These are phyloP conservation scores for Anthophora plumipes DNA, from an alignment of 2,888 invertebrate species.

Conservation along the genomic window DNA sequence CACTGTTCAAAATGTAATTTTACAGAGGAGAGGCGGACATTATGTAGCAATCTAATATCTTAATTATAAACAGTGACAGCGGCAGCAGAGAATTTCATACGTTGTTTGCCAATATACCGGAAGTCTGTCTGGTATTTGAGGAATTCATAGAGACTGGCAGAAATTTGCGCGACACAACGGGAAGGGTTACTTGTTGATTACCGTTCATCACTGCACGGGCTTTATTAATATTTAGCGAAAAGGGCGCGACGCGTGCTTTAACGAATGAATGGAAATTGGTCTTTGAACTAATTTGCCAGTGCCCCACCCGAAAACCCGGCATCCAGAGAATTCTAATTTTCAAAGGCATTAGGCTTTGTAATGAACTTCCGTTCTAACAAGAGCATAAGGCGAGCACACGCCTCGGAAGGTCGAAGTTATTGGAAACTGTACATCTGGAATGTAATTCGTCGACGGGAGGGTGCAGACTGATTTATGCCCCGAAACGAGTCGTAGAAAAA, in stretches of 20 bases:
- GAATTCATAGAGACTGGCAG: conserved; percentile 29
- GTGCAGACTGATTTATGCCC: conserved; percentile 46
- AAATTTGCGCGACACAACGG: conserved; percentile 32
- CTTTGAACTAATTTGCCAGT: conserved; percentile 58
- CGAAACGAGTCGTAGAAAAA: conserved; percentile 20
- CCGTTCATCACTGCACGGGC: conserved; percentile 3
- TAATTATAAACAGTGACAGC: background rate
- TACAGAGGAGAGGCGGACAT: background rate
- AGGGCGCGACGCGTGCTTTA: conserved; percentile 36
- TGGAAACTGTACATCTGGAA: conserved; percentile 70
- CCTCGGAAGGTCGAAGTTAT: conserved; percentile 58
- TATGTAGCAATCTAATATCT: background rate
- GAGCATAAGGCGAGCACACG: conserved; percentile 69
- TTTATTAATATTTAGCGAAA: conserved; percentile 55
- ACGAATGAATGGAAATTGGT: conserved; percentile 48
- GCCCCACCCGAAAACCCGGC: conserved; percentile 34
- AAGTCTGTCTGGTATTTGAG: conserved; percentile 24
- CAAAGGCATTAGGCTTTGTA: conserved; percentile 66
- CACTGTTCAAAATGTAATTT: background rate
- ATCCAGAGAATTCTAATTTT: conserved; percentile 72
- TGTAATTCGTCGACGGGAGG: conserved; percentile 49
- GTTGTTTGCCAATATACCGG: background rate
- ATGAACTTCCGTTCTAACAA: conserved; percentile 70
- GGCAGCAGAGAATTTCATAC: background rate
- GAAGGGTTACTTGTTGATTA: conserved; percentile 45